phyloP scores from a whole-genome alignment of 2,888 invertebrate genomes.

The Chironomus tentans region DNA sequence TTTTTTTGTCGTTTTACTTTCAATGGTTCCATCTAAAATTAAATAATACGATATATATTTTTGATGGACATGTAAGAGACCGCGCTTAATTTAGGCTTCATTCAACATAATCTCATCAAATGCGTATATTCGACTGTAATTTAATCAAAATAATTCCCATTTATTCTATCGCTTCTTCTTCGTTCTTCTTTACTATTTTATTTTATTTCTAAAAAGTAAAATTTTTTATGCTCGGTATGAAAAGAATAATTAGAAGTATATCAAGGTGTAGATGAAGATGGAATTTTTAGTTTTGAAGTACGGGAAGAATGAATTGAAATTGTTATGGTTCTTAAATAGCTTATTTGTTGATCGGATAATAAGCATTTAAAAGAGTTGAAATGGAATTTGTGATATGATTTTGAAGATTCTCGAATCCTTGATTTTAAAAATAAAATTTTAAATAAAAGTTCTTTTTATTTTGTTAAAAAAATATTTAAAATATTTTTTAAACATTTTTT shows the following conservation, averaged over 20 bases:
- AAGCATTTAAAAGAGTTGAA: too few species aligned
- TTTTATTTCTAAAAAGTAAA: not conserved
- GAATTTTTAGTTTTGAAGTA: not conserved
- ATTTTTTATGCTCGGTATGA: not conserved
- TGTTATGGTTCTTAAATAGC: too few species aligned
- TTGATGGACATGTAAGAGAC: slow-evolving; percentile 3
- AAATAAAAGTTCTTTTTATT: too few species aligned
- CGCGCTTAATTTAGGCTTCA: not conserved
- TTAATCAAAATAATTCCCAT: not conserved
- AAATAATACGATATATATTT: not conserved
- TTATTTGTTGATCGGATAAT: too few species aligned
- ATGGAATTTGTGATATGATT: too few species aligned
- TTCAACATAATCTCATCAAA: not conserved
- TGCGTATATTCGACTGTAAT: not conserved
- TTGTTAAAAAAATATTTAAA: too few species aligned
- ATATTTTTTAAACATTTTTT: too few species aligned
- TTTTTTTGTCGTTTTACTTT: not conserved
- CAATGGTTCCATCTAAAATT: not conserved
- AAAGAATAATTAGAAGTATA: not conserved
- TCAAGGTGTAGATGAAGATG: not conserved
- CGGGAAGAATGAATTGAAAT: too few species aligned
- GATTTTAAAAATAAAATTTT: too few species aligned
- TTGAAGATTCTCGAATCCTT: too few species aligned
- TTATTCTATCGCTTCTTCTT: too few species aligned
- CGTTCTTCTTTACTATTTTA: not conserved